phyloP scores from a whole-genome alignment of 2,888 invertebrate genomes.

The Gymnosoma rotundatum region DNA sequence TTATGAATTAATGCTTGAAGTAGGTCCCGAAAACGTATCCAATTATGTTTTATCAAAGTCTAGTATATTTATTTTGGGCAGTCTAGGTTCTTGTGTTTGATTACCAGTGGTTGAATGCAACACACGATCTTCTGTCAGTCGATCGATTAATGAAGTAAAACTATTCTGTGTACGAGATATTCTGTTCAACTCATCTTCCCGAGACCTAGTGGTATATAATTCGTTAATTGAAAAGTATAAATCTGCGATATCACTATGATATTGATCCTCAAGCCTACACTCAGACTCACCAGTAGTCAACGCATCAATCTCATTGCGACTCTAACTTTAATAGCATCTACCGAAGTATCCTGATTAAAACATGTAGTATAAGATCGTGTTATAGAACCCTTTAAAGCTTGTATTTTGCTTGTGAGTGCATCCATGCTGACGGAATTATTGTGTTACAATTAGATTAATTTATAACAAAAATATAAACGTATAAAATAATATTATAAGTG shows the following conservation, averaged over 20 bases:
- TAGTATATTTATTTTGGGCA: constrained; percentile 51
- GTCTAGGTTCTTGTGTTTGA: constrained; percentile 9
- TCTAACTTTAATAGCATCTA: background rate
- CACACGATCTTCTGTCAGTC: background rate
- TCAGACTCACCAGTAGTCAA: background rate
- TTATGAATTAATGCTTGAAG: constrained; percentile 52
- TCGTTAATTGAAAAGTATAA: background rate
- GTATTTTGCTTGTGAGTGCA: background rate
- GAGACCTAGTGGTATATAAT: background rate
- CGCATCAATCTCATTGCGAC: background rate
- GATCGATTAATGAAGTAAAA: background rate
- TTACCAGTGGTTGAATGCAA: background rate
- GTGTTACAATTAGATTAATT: no score
- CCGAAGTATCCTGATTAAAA: background rate
- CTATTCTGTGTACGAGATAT: background rate
- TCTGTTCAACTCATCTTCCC: background rate
- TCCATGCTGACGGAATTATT: no score
- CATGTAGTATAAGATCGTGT: background rate
- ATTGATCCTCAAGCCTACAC: background rate
- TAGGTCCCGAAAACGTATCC: constrained; percentile 57
- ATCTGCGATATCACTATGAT: background rate
- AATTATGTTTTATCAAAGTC: constrained; percentile 54
- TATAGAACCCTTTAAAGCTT: background rate
- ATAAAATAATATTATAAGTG: no score
- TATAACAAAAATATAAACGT: no score